Evolutionary conservation across 2,888 invertebrate species (phyloP).

Genomic region (Pandemis heparana): DNA sequence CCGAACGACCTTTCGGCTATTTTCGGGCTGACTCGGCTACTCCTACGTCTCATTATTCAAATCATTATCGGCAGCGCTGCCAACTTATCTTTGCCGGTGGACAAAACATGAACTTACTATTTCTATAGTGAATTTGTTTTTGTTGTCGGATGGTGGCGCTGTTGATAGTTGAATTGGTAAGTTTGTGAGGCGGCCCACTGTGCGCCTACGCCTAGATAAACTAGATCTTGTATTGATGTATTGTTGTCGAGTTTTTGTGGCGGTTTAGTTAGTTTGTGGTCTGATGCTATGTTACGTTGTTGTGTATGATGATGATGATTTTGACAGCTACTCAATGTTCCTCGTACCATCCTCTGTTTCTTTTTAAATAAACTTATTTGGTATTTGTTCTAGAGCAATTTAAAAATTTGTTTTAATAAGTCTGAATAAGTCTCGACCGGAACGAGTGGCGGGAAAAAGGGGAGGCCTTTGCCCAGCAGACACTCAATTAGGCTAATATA

Average conservation of each 20-base stretch:
- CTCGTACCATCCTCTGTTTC: no score
- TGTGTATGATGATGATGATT: no score
- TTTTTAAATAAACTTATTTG: no score
- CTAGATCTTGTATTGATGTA: conserved; percentile 74
- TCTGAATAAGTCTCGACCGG: no score
- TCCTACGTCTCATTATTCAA: conserved; percentile 61
- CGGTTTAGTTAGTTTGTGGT: conserved; percentile 18
- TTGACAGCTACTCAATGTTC: no score
- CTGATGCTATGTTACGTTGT: background rate
- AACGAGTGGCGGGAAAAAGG: no score
- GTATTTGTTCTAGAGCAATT: no score
- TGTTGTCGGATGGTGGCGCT: conserved; percentile 8
- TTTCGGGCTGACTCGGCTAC: conserved; percentile 70
- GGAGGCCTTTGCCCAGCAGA: no score
- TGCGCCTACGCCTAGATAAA: conserved; percentile 72
- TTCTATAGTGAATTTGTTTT: background rate
- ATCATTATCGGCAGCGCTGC: conserved; percentile 41
- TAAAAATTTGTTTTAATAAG: no score
- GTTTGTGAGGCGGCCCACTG: conserved; percentile 55
- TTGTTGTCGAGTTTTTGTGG: conserved; percentile 60
- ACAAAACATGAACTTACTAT: background rate
- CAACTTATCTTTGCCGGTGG: conserved; percentile 32
- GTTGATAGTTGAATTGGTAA: conserved; percentile 17
- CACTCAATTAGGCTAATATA: no score
- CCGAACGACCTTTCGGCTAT: conserved; percentile 75